Base-by-base conservation (phyloP, 2,797 vertebrate species). In the Myripristis jacobus region DNA sequence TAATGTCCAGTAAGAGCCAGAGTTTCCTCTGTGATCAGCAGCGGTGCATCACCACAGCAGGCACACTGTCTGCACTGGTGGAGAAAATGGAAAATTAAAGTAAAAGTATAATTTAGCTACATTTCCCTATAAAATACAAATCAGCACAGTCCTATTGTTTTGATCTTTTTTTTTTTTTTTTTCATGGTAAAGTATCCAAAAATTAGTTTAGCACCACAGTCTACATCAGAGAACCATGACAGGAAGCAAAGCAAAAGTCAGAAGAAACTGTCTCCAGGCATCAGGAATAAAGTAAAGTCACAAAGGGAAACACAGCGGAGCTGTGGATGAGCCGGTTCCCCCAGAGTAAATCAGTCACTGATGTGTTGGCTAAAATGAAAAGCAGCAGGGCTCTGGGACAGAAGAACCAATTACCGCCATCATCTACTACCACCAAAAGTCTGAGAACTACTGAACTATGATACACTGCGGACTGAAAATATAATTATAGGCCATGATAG, bases 261-360 rank as follows among this genome's bases (percentile, higher is more conserved):
- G 58, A 47, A 71, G 6, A 75, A 72, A 82, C 69, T 43, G 72
- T 19, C 44, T 66, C 73, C 64, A 75, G 56, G 59, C 55, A 51
- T 36, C 3, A 24, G 19, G n/a, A 51, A n/a, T 41, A 18, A 13
- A 53, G 46, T 56, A 7, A 41, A 31, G 0, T 53, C 41, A 2
- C 9, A 11, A 18, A 66, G 15, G n/a, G 47, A 61, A 27, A 36
- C 31, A 64, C 34, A 5, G 16, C 52, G 36, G 51, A 34, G 38
- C 29, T 38, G 11, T 38, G 29, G 34, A 44, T 44, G 43, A 44
- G n/a, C n/a, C n/a, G 6, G 6, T 47, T 18, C 19, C 34, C 34
- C 34, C 1, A 11, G 34, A 11, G 34, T 36, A 36, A 36, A 8
- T 36, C 34, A 36, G 34, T 36, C 29, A 4, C 29, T 31, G 29